Evolutionary conservation across 2,113 vertebrate species (phyloP), one percentile per base, ranked within the genome.

Genomic region (Megatriorchis doriae): DNA sequence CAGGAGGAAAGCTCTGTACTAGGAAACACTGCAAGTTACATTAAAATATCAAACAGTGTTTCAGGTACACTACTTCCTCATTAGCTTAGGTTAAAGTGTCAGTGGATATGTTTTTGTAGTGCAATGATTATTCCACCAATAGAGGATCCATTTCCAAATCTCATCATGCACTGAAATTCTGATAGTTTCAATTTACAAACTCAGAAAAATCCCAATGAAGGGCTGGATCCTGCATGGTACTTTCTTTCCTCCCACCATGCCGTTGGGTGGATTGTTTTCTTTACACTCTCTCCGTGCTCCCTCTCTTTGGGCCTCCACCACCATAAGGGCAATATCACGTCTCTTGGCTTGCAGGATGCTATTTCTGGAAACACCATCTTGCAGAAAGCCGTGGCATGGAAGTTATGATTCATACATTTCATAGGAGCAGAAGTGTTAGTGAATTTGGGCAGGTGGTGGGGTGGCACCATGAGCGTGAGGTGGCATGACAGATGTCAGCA

Each of bases 401-500:
- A 96, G 90, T 91, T 93, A 48, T 92, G 94, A 94, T 97, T 95
- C 97, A 97, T 91, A 25, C 66, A 62, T 85, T 95, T 93, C 90
- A 50, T 7, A 18, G 92, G 79, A 93, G 75, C 81, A 92, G 86
- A 94, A 90, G 92, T 94, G 97, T 93, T 61, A 84, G 91, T 93
- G 95, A 96, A 77, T 81, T 87, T 86, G 86, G 95, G 89, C 97
- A 97, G 96, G 96, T 95, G 96, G 91, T 2, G 3, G 52, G 68
- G 91, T 91, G 95, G 96, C 82, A 94, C 77, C 18, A 1, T 7
- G 20, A 91, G 71, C 6, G 2, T 15, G 55, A 95, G 89, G 84
- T 83, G 87, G 94, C 94, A 94, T 82, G 94, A 95, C 92, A 96
- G 92, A 96, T 93, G 91, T 92, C 97, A 95, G 89, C 89, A 83